Evolutionary conservation across 1,140 invertebrate species (phyloP), one percentile per base, ranked within the genome.

Genomic region (Drosophila mojavensis): DNA sequence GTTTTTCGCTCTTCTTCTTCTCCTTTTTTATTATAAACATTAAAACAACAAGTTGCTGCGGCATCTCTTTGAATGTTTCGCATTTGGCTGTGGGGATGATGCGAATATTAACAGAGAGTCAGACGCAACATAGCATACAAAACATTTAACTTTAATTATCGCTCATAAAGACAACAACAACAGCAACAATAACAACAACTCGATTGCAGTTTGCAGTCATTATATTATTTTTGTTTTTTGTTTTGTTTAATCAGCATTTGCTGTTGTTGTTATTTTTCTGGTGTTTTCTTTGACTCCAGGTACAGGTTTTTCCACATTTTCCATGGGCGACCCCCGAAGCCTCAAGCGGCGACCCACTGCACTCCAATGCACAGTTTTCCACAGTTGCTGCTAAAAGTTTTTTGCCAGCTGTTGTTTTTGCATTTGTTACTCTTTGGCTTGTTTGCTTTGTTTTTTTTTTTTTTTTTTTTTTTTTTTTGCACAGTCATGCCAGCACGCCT

Each of bases 291-390:
- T 56, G 80, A 72, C 72, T 82, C 10, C 36, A 76, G 75, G 80
- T 58, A 80, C 79, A 82, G 71, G 82, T 86, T 86, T 85, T 86
- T 86, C 83, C 83, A 82, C 82, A 79, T 86, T 82, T 86, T 82
- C 77, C 75, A 45, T 56, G 20, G 58, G 67, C 73, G 58, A 72
- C 36, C 36, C 51, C 51, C 58, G 47, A 76, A 9, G 39, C 65
- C 50, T 33, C 64, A 75, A 56, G 30, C 39, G 62, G 80, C 81
- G 82, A 89, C 84, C 79, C 83, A 86, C 68, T 89, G 83, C 83
- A 79, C 79, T 83, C 79, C 82, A 86, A 81, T 86, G 82, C 66
- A 54, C 39, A 56, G 30, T 54, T 54, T 53, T 39, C 48, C 26
- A 48, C 59, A 75, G 58, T 70, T 65, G 67, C 47, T 54, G 66